Base-by-base conservation (phyloP, 2,797 vertebrate genomes). In the Eutrigla gurnardus region DNA sequence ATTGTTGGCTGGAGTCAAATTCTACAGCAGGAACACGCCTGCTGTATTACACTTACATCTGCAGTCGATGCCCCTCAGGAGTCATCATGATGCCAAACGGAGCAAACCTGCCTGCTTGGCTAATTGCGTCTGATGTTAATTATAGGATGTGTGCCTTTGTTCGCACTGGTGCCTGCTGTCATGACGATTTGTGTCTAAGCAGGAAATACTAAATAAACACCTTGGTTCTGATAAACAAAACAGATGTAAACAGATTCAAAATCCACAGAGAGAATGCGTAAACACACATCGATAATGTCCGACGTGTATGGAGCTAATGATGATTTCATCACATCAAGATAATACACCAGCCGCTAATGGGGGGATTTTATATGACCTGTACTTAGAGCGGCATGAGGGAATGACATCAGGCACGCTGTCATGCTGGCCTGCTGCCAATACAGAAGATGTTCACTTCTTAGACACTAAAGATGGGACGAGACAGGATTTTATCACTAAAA, bases 121-220 rank as follows among this genome's bases (percentile, higher is more conserved):
- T 91, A 91, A 93, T 91, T 91, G 89, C 87, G 82, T 86, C 74
- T 73, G 84, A 79, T 74, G 82, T 79, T 88, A 88, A 93, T 88
- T 89, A 88, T 86, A 86, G 90, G 78, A 89, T 80, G 77, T 88
- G 78, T 65, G 72, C 52, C 75, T 88, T 91, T 93, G 83, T 91
- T 88, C 68, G 55, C 70, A n/a, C 52, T 43, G 76, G 78, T 75
- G 82, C 84, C 86, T 75, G 81, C 86, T 88, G 90, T 83, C 82
- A 83, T 73, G 84, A 71, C 64, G 57, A 89, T 92, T 86, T 91
- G 80, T 76, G 85, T 88, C 82, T 65, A 18, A 86, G 83, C 87
- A 89, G 89, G 90, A 92, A 90, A 87, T 81, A 82, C 77, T 65
- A 83, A 78, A 84, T 83, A 91, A 92, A 89, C 89, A 85, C 65